Base-by-base conservation (phyloP, 2,797 vertebrate genomes). In the Sebastes itinus region DNA sequence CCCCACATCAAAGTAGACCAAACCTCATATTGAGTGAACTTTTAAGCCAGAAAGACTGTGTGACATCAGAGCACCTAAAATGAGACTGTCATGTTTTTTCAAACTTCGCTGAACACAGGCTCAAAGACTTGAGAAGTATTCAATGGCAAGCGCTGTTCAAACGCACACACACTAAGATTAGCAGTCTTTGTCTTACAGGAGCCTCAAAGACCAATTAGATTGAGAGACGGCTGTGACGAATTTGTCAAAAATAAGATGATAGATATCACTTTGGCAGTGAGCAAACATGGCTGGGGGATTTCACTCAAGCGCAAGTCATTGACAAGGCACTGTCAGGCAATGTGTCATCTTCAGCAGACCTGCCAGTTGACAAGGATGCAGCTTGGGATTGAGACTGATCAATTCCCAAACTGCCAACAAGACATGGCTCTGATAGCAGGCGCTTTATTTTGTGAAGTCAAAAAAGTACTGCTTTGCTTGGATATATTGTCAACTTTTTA, bases 61-160 rank as follows among this genome's bases (percentile, higher is more conserved):
- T 92, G 92, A 95, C 95, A 95, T 95, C 92, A 93, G 90, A 93
- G 88, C 92, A 91, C 92, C 93, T 90, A 93, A 95, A 95, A 94
- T 90, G 92, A 89, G 94, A 95, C 92, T 95, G 93, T 94, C 95
- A 95, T 94, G 93, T 94, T 92, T 94, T 60, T 93, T 91, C 87
- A 92, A 92, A 90, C 87, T 89, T 90, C 28, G 83, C 87, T 80
- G 87, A 90, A 87, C 78, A 83, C 76, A 73, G 76, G 81, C 92
- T 95, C 85, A 82, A 88, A 88, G 89, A 88, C 81, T 88, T 78
- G 79, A 87, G 89, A 90, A 91, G 86, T 86, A 87, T 65, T 93
- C 87, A 75, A 79, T 80, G 82, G 76, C 79, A 88, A 84, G 84
- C 54, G 54, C 73, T 65, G 73, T 90, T 90, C 89, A 88, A 90